phyloP scores from a whole-genome alignment of 2,113 vertebrate genomes.

The Eudorcas thomsonii region DNA sequence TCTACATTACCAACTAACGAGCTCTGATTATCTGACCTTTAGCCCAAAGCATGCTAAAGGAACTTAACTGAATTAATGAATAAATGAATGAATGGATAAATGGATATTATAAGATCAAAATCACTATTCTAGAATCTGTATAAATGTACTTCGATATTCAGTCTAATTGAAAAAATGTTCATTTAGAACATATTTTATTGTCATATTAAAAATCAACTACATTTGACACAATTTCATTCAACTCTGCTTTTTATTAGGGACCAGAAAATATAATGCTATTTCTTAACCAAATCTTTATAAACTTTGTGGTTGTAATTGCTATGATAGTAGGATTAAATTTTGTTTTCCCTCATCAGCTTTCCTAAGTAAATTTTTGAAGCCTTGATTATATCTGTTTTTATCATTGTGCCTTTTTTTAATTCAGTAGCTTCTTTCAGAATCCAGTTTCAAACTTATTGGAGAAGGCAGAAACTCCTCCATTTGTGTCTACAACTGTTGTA shows the following conservation, averaged over 20 bases:
- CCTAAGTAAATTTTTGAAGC: not conserved
- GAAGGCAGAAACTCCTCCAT: not conserved
- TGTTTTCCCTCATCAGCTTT: not conserved
- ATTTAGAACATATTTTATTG: not conserved
- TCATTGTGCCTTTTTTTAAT: not conserved
- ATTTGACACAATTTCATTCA: not conserved
- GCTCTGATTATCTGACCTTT: not conserved
- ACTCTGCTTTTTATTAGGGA: not conserved
- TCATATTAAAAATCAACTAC: not conserved
- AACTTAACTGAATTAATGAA: not conserved
- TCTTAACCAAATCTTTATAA: not conserved
- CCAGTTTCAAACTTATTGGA: not conserved
- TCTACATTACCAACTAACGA: not conserved
- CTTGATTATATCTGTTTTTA: not conserved
- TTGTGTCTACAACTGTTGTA: not conserved
- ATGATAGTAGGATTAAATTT: not conserved
- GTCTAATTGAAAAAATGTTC: not conserved
- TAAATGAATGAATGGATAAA: not conserved
- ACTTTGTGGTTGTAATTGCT: not conserved
- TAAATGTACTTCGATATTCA: not conserved
- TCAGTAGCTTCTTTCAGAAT: not conserved
- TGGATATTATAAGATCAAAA: not conserved
- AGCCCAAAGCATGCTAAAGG: not conserved
- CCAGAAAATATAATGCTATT: not conserved
- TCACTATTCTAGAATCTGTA: not conserved